Base-by-base conservation (phyloP, 1,140 invertebrate species). In the Orchesella cincta region DNA sequence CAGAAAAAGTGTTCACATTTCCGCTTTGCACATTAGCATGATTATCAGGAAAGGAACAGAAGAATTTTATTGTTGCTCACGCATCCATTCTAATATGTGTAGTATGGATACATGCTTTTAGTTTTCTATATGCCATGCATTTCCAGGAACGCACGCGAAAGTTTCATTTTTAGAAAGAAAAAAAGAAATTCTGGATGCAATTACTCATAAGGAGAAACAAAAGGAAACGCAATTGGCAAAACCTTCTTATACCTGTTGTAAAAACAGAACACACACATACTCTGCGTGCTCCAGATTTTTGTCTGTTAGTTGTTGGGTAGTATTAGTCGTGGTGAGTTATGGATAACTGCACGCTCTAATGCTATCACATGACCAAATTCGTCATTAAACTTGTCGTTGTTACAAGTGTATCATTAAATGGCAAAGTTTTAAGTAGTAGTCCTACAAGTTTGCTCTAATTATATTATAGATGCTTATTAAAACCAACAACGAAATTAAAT, bases 11-110 rank as follows among this genome's bases (percentile, higher is more conserved):
- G 31, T 5, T 5, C 62, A 67, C 62, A 67, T 67, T 67, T 67
- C 62, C 62, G 62, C 62, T 67, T 33, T 29, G 28, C 31, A 33
- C 62, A 67, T 67, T 67, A 67, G 62, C 31, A 29, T 67, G 62
- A 67, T 67, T 67, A 67, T 67, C 62, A 67, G 29, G 8, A 26
- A 67, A 67, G 62, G 23, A 29, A 67, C 62, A 67, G 29, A 29
- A 67, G 33, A 67, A 62, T 62, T 46, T 46, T 46, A 46, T 20
- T 62, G 54, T 67, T 67, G 62, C 31, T 33, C 8, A 3, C n/a
- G 23, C 62, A 16, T 67, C 33, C 23, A 57, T n/a, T n/a, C 5
- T 23, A 57, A 12, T 14, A 57, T 23, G n/a, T n/a, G n/a, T n/a
- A n/a, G n/a, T n/a, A n/a, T n/a, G n/a, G n/a, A n/a, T n/a, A n/a